These are phyloP conservation scores for Amphiprion clarkii DNA, from an alignment of 2,797 vertebrate species.

Conservation along the genomic window DNA sequence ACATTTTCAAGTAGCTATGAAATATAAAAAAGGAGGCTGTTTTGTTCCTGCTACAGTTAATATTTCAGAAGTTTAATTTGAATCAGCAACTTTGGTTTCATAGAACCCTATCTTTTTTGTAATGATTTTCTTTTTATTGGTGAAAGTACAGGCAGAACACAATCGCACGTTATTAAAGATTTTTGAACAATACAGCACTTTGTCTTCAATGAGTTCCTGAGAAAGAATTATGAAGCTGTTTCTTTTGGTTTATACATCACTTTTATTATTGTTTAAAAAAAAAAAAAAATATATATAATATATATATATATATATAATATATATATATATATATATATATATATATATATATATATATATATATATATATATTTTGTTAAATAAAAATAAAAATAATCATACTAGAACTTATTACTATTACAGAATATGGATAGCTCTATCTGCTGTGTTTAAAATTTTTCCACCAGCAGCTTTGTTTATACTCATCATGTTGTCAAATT, in stretches of 20 bases:
- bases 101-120: too few relatives aligned
- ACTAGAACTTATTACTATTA: too few relatives aligned
- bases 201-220: not conserved
- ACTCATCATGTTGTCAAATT: not conserved
- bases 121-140: too few relatives aligned
- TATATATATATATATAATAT: not conserved
- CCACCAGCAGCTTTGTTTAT: not conserved
- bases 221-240: not conserved
- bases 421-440: not conserved
- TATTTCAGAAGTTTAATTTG: not conserved
- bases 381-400: not conserved
- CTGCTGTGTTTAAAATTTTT: not conserved
- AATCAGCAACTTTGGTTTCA: too few relatives aligned
- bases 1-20: slow-evolving; percentile 13
- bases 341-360: too few relatives aligned
- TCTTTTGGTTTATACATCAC: not conserved
- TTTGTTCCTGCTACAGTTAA: not conserved
- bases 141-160: too few relatives aligned
- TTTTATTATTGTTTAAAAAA: too few relatives aligned
- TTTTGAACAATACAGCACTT: too few relatives aligned
- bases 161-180: too few relatives aligned
- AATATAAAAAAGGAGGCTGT: not conserved
- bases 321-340: not conserved
- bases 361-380: not conserved
- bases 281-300: too few relatives aligned